Percentiles rank a stretch among this genome's conserved stretches.
phyloP scores from a whole-genome alignment of 2,888 invertebrate genomes.

The Sceliomorpha sp. region DNA sequence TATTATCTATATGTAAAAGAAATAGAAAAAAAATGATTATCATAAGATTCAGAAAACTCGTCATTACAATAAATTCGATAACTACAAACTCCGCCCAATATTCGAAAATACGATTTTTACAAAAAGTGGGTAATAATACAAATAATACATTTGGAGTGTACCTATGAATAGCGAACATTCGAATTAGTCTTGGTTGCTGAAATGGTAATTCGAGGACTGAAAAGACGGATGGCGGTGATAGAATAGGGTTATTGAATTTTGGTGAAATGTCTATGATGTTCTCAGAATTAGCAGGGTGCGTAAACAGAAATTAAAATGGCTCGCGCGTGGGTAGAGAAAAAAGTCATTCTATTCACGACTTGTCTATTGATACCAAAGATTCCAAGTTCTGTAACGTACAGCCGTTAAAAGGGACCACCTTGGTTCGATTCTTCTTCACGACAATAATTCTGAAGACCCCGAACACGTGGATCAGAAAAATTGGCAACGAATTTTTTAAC shows the following conservation, averaged over 20 bases:
- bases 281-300: slow-evolving; percentile 34
- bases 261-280: slow-evolving; percentile 32
- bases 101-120: too few relatives aligned
- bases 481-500: too few relatives aligned
- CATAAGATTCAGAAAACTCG: too few relatives aligned
- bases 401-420: slow-evolving; percentile 46
- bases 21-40: too few relatives aligned
- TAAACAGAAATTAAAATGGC: slow-evolving; percentile 45
- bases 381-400: slow-evolving; percentile 28
- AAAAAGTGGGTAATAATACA: too few relatives aligned
- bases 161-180: neutral
- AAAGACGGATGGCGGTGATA: neutral
- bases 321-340: slow-evolving; percentile 47
- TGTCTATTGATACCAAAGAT: slow-evolving; percentile 20
- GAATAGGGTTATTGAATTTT: slow-evolving; percentile 19
- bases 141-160: too few relatives aligned
- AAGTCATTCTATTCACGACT: slow-evolving; percentile 34
- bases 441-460: too few relatives aligned
- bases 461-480: too few relatives aligned
- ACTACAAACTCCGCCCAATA: too few relatives aligned
- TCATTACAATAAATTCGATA: too few relatives aligned
- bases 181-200: slow-evolving; percentile 22
- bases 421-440: slow-evolving; percentile 3
- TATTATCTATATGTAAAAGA: too few relatives aligned
- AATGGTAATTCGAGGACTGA: slow-evolving; percentile 15